phyloP scores from a whole-genome alignment of 2,888 invertebrate genomes.

The Myathropa florea region DNA sequence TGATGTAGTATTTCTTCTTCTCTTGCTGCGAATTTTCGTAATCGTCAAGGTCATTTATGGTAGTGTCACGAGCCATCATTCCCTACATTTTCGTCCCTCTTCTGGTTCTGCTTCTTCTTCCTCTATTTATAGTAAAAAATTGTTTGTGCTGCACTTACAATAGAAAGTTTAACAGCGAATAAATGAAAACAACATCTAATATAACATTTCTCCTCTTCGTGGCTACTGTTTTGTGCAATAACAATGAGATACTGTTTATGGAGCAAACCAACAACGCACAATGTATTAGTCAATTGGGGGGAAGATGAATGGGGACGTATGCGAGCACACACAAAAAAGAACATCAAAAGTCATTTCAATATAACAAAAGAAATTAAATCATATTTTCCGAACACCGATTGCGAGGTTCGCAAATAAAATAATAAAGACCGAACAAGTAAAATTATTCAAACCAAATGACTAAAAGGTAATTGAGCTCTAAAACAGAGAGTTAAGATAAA shows the following conservation, averaged over 20 bases:
- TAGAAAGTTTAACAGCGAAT: constrained; percentile 38
- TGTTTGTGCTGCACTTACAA: constrained; percentile 20
- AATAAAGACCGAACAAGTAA: constrained; percentile 12
- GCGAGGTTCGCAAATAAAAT: constrained; percentile 3
- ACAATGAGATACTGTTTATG: constrained; percentile 46
- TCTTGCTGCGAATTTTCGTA: constrained; percentile 58
- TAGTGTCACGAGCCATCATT: constrained; percentile 62
- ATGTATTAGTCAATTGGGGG: not conserved
- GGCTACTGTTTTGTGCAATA: constrained; percentile 25
- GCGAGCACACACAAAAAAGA: constrained; percentile 3
- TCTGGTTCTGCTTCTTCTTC: not conserved
- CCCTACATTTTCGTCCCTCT: constrained; percentile 10
- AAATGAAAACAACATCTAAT: constrained; percentile 35
- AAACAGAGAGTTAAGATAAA: not conserved
- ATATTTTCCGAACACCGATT: constrained; percentile 10
- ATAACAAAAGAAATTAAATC: constrained; percentile 65
- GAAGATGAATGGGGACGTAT: not conserved
- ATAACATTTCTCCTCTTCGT: constrained; percentile 36
- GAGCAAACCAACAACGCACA: constrained; percentile 37
- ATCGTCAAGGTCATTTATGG: constrained; percentile 68
- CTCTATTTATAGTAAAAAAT: constrained; percentile 1
- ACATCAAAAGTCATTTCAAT: constrained; percentile 33
- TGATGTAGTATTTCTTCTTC: constrained; percentile 19
- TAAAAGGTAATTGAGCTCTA: constrained; percentile 16
- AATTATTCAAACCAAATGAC: constrained; percentile 3